Evolutionary conservation across 2,113 vertebrate genomes (phyloP).

Genomic region (Tetraodon nigroviridis): DNA sequence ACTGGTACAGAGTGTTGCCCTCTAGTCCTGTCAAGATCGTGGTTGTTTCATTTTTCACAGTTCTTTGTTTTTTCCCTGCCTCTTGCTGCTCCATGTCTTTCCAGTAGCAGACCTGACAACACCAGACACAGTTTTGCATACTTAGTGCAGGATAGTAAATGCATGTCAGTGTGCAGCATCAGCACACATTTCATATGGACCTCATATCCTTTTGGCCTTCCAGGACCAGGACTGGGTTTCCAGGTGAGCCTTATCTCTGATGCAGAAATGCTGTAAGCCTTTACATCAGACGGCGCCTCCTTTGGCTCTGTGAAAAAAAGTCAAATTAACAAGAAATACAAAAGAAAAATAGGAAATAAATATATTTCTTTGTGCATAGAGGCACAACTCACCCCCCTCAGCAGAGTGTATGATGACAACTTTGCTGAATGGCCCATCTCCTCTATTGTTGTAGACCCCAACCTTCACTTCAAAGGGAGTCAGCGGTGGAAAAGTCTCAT

Average conservation of each 20-base stretch:
- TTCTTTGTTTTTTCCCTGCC: slow-evolving; percentile 79
- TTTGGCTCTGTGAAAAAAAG: slow-evolving; percentile 85
- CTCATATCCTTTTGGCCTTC: slow-evolving; percentile 92
- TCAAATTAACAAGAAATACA: not conserved
- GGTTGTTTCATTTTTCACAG: slow-evolving; percentile 85
- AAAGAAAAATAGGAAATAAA: not conserved
- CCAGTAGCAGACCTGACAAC: slow-evolving; percentile 85
- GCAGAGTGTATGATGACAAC: slow-evolving; percentile 92
- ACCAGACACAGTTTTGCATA: not conserved
- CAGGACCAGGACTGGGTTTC: slow-evolving; percentile 86
- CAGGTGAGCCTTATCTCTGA: slow-evolving; percentile 89
- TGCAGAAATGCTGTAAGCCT: slow-evolving; percentile 83
- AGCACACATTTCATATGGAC: slow-evolving; percentile 58
- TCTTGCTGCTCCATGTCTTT: slow-evolving; percentile 88
- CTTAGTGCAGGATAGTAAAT: not conserved
- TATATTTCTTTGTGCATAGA: not conserved
- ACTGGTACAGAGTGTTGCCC: slow-evolving; percentile 84
- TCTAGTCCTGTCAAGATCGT: slow-evolving; percentile 84
- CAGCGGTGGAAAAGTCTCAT: slow-evolving; percentile 93
- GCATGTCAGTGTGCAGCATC: slow-evolving; percentile 1
- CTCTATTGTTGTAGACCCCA: slow-evolving; percentile 96
- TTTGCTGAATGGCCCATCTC: slow-evolving; percentile 92
- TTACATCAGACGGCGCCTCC: slow-evolving; percentile 84
- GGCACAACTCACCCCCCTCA: slow-evolving; percentile 82
- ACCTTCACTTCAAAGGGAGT: slow-evolving; percentile 96